These are phyloP conservation scores for Mechanitis mazaeus DNA, from an alignment of 2,888 invertebrate genomes.

Conservation along the genomic window DNA sequence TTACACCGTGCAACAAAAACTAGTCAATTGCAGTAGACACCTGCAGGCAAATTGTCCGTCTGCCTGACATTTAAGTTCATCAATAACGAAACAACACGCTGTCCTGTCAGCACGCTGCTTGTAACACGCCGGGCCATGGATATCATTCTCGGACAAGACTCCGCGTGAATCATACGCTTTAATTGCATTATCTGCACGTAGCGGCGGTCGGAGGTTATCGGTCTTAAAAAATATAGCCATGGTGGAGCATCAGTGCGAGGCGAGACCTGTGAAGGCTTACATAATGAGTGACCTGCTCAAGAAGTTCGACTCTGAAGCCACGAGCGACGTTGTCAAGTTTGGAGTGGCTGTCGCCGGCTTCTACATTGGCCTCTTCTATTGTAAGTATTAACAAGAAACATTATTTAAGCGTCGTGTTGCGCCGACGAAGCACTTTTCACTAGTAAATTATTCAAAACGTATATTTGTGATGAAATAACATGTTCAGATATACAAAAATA, in stretches of 20 bases:
- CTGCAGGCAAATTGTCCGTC: constrained; percentile 22
- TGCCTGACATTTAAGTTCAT: constrained; percentile 17
- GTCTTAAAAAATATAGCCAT: constrained; percentile 44
- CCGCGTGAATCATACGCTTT: constrained; percentile 36
- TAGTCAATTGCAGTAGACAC: constrained; percentile 24
- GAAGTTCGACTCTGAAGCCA: constrained; percentile 58
- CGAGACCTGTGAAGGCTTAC: constrained; percentile 59
- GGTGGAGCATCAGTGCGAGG: constrained; percentile 64
- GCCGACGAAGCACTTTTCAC: too few species aligned
- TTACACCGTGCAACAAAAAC: constrained; percentile 29
- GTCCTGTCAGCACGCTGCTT: too few species aligned
- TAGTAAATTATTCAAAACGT: too few species aligned
- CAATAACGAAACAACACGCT: too few species aligned
- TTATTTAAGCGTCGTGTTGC: too few species aligned
- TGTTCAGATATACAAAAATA: too few species aligned
- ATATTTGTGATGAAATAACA: too few species aligned
- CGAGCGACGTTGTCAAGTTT: constrained; percentile 59
- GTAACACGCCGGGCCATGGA: constrained; percentile 17
- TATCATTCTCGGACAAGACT: constrained; percentile 39
- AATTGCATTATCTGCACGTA: constrained; percentile 37
- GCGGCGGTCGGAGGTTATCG: constrained; percentile 60
- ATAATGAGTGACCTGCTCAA: constrained; percentile 71
- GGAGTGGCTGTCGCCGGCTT: constrained; percentile 57
- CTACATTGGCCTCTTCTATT: constrained; percentile 60
- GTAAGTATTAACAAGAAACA: constrained; percentile 43